phyloP scores from a whole-genome alignment of 2,888 invertebrate genomes.

The Steinernema scapterisci region DNA sequence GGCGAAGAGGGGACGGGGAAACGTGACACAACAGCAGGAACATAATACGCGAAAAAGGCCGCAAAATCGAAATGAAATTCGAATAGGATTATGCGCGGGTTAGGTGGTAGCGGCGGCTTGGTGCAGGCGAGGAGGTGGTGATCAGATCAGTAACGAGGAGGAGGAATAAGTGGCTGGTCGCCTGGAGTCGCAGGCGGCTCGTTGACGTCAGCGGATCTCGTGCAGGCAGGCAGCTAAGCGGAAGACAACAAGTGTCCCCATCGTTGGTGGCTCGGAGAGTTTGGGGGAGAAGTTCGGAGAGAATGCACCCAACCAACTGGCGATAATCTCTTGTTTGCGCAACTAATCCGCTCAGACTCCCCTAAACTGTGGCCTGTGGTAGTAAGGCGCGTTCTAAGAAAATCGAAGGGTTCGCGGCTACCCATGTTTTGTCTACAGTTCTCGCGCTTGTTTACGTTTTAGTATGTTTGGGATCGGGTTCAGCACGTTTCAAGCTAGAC shows the following conservation, averaged over 20 bases:
- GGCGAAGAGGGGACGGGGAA: not conserved
- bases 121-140: too few relatives aligned
- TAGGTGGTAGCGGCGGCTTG: not conserved
- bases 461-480: too few relatives aligned
- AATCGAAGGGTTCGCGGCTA: not conserved
- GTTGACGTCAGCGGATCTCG: conserved; percentile 20
- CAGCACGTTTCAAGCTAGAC: too few relatives aligned
- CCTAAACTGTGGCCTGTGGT: too few relatives aligned
- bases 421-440: not conserved
- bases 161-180: too few relatives aligned
- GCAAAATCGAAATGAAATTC: not conserved
- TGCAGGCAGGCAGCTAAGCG: not conserved
- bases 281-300: too few relatives aligned
- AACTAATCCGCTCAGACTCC: too few relatives aligned
- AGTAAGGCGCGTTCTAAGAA: not conserved
- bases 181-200: too few relatives aligned
- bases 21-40: not conserved
- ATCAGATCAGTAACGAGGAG: too few relatives aligned
- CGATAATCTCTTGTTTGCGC: too few relatives aligned
- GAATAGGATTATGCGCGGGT: not conserved
- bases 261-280: too few relatives aligned
- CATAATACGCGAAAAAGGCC: not conserved
- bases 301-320: not conserved
- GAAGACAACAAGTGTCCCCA: not conserved
- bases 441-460: too few relatives aligned